Conservation (phyloP, 2,888 invertebrate species). For the Drosophila cognata region DNA sequence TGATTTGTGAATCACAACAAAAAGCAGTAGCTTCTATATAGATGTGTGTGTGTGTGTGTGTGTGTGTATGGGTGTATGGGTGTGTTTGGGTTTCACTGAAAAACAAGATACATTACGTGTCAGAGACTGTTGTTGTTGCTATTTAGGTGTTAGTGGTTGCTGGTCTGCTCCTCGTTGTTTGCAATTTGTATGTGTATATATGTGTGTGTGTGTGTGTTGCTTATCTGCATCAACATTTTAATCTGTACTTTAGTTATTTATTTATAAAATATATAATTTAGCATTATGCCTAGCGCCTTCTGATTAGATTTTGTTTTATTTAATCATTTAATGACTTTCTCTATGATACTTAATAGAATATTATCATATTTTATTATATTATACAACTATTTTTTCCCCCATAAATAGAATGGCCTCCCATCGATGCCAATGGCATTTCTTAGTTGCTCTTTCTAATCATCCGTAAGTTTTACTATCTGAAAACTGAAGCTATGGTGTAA, state of each 20-base stretch:
- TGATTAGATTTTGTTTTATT: constrained; percentile 55
- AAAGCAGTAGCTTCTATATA: constrained; percentile 38
- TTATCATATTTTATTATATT: background rate
- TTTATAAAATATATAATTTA: constrained; percentile 53
- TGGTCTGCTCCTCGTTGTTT: constrained; percentile 49
- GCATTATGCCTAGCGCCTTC: constrained; percentile 46
- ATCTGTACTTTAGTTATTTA: constrained; percentile 67
- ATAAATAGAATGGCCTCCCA: constrained; percentile 5
- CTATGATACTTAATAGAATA: constrained; percentile 25
- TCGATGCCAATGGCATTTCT: constrained; percentile 12
- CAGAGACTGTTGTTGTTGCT: constrained; percentile 26
- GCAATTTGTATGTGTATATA: constrained; percentile 21
- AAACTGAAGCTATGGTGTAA: constrained; percentile 27
- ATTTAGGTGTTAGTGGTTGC: constrained; percentile 59
- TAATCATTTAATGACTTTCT: constrained; percentile 71
- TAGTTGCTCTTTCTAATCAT: constrained; percentile 15
- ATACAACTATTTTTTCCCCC: background rate
- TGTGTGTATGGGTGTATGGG: constrained; percentile 28
- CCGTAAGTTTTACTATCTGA: constrained; percentile 35
- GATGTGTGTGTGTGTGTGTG: constrained; percentile 15
- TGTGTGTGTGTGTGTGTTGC: constrained; percentile 31
- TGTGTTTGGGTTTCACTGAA: constrained; percentile 61
- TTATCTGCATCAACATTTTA: constrained; percentile 74
- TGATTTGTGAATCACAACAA: constrained; percentile 75
- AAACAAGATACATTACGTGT: constrained; percentile 63